Evolutionary conservation across 2,797 vertebrate genomes (phyloP), one percentile per base, ranked within the genome.

Genomic region (Tarsius wallacei): DNA sequence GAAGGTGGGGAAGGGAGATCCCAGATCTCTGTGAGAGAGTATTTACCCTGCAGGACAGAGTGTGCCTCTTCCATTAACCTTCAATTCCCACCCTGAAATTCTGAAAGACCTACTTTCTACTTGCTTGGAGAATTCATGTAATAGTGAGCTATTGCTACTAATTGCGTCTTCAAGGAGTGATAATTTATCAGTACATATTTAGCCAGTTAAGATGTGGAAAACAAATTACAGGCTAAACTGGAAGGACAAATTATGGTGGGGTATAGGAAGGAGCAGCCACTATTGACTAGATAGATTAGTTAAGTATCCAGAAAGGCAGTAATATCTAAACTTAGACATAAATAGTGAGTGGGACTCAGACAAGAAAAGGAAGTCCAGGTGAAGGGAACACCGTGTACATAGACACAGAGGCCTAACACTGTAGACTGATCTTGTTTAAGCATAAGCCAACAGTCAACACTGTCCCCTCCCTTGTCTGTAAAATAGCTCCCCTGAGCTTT

Each of bases 41-140:
- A 33, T 24, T 55, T 42, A 66, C 14, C 8, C 8, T 63, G 55
- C 5, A 55, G 9, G 31, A 7, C 87, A 91, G 16, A 70, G 24
- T 33, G 51, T 17, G 51, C 15, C 31, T 82, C 21, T 73, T 16
- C 15, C 5, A 59, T 47, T 4, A 0, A 5, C 21, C 7, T 87
- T 85, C 55, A 82, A n/a, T 81, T 5, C 26, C 51, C 53, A 82
- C 31, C 33, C 15, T 28, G 63, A 90, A 82, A 87, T 59, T 83
- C 21, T 68, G 11, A 95, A 85, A 19, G 31, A 70, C 10, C 0
- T 53, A 22, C 15, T 53, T 95, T 14, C 33, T 74, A 63, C 6
- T 94, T 77, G 9, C 49, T 53, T 83, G 66, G 42, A 36, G 19
- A 86, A 61, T 78, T 90, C 71, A 59, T 14, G 1, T 33, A 71